A percentile compares a stretch with the other conserved stretches of the same genome.
Conservation (phyloP, 1,140 invertebrate species). For the Sycophaga agraensis region DNA sequence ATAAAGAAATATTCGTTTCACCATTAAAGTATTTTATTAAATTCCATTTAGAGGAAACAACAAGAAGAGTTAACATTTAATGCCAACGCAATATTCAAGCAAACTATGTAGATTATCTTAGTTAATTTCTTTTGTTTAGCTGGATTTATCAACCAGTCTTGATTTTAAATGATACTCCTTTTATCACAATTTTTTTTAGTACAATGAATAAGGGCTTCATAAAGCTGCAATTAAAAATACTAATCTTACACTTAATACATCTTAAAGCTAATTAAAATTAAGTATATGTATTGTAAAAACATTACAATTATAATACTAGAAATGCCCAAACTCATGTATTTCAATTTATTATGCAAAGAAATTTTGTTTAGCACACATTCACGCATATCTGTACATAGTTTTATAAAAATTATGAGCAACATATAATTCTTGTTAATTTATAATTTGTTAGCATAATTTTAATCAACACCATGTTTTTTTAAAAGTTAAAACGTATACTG, state of each 20-base stretch:
- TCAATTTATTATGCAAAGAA: not conserved
- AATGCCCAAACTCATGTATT: constrained; percentile 24
- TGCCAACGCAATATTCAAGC: constrained; percentile 33
- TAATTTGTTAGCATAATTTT: constrained; percentile 11
- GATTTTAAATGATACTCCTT: constrained; percentile 20
- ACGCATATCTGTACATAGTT: constrained; percentile 5
- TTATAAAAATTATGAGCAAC: constrained; percentile 3
- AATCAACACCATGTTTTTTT: constrained; percentile 10
- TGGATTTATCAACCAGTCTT: constrained; percentile 7
- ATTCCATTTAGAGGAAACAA: constrained; percentile 23
- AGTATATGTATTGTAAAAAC: constrained; percentile 20
- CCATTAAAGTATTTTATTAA: constrained; percentile 29
- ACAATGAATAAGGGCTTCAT: constrained; percentile 10
- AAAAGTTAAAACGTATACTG: constrained; percentile 12
- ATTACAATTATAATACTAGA: constrained; percentile 23
- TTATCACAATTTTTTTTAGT: constrained; percentile 27
- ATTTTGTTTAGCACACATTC: not conserved
- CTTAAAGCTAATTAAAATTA: constrained; percentile 12
- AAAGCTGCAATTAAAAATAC: constrained; percentile 11
- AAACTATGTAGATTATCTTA: constrained; percentile 23
- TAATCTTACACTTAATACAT: constrained; percentile 5
- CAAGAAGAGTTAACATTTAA: constrained; percentile 28
- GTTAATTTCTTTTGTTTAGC: constrained; percentile 2
- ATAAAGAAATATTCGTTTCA: not conserved
- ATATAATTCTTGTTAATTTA: constrained; percentile 3